Evolutionary conservation across 1,140 invertebrate genomes (phyloP), one percentile per base, ranked within the genome.

Genomic region (Dendroctonus valens): DNA sequence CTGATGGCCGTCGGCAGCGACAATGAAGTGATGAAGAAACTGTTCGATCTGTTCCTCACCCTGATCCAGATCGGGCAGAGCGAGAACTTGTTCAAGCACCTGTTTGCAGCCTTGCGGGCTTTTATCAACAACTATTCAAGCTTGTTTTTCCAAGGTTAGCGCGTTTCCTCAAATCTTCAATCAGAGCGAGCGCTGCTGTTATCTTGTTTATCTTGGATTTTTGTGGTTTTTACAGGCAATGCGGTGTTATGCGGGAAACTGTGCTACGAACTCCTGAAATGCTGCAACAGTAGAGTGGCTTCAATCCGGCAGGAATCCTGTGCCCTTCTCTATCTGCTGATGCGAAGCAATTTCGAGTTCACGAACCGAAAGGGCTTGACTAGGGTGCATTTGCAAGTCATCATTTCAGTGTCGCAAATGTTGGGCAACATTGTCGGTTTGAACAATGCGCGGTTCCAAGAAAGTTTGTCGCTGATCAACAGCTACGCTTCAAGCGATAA

Each of bases 291-390:
- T 77, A 86, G 90, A 54, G 80, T 93, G 65, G 86, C 87, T 62
- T 87, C 85, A 52, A 86, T 93, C 41, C 84, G 94, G 40, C 90
- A 94, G 72, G 93, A 96, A 78, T 91, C 93, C 0, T 94, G 93
- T 74, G 93, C 93, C 59, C 86, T 95, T 7, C 81, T 97, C 0
- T 97, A 97, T 81, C 81, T 96, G 42, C 82, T 97, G 15, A 95
- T 97, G 93, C 85, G 93, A 66, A 92, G 91, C 73, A 97, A 96
- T 81, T 96, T 94, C 82, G 92, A 96, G 75, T 93, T 92, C 74
- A 91, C 88, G 15, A 84, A 86, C 50, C 84, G 89, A 49, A 91
- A 91, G 71, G 90, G 89, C 61, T 82, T 96, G 42, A 95, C 92
- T 0, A 82, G 94, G 70, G 92, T 96, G 4, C 91, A 93, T 78